phyloP scores from a whole-genome alignment of 2,888 invertebrate genomes.

The Frankliniella fusca region DNA sequence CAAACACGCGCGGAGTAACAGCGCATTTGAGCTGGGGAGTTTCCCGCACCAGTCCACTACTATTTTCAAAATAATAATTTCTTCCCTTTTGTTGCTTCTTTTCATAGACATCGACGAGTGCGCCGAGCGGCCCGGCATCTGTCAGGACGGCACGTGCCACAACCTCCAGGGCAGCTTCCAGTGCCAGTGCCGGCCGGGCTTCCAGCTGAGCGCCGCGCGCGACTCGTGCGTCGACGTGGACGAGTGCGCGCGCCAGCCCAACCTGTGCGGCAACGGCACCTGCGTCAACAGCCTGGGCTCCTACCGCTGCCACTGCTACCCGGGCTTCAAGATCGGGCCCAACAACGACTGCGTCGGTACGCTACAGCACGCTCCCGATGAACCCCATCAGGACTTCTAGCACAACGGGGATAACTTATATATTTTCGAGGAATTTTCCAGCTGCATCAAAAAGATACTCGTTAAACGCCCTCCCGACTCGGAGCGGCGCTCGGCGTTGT shows the following conservation, averaged over 20 bases:
- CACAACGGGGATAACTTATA: too few relatives aligned
- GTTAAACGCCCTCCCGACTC: background rate
- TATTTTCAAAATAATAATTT: background rate
- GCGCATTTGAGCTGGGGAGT: too few relatives aligned
- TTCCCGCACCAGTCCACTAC: background rate
- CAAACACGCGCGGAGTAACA: too few relatives aligned
- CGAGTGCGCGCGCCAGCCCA: constrained; percentile 67
- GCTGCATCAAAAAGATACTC: too few relatives aligned
- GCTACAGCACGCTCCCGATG: too few relatives aligned
- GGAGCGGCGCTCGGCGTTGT: background rate
- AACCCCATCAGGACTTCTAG: too few relatives aligned
- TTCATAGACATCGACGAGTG: constrained; percentile 67
- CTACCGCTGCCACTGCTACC: constrained; percentile 69
- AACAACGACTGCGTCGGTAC: constrained; percentile 74
- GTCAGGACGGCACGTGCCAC: constrained; percentile 71
- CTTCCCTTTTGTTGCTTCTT: constrained; percentile 30
- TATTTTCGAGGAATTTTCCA: too few relatives aligned
- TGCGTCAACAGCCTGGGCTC: constrained; percentile 67
- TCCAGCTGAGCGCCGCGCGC: constrained; percentile 59
- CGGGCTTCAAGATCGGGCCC: constrained; percentile 70
- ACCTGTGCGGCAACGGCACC: constrained; percentile 71
- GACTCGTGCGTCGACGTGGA: constrained; percentile 69
- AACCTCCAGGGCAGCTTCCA: constrained; percentile 75
- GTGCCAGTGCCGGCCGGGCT: constrained; percentile 72
- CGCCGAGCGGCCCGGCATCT: constrained; percentile 60